These are phyloP conservation scores for Cabera pusaria DNA, from an alignment of 2,888 invertebrate genomes.

Conservation along the genomic window DNA sequence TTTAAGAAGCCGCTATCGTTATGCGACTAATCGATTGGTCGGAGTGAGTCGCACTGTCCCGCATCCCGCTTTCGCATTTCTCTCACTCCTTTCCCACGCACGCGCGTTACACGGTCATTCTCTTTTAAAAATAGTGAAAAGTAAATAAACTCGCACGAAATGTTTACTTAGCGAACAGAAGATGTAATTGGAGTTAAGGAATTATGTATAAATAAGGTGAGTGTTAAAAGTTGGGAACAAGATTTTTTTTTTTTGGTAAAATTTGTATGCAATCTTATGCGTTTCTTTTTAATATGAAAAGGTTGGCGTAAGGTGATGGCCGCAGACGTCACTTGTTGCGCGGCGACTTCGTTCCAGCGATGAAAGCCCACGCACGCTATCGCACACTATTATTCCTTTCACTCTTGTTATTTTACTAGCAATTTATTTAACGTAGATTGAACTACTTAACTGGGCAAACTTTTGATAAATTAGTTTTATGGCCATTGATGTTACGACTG, in stretches of 20 bases:
- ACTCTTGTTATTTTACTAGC: constrained; percentile 59
- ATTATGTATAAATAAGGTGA: constrained; percentile 32
- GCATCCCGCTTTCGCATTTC: constrained; percentile 56
- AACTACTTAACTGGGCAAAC: constrained; percentile 8
- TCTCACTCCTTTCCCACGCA: constrained; percentile 69
- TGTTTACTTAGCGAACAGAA: constrained; percentile 64
- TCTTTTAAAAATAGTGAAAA: constrained; percentile 76
- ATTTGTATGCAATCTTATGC: constrained; percentile 29
- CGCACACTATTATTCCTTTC: constrained; percentile 63
- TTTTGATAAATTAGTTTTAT: constrained; percentile 5
- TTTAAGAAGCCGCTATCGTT: constrained; percentile 83
- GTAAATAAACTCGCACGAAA: constrained; percentile 78
- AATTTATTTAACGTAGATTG: constrained; percentile 46
- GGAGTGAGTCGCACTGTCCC: constrained; percentile 73
- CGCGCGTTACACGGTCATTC: constrained; percentile 54
- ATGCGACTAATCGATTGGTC: constrained; percentile 84
- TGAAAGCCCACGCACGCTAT: constrained; percentile 76
- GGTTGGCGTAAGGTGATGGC: constrained; percentile 52
- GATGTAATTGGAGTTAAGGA: constrained; percentile 47
- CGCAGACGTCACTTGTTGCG: constrained; percentile 76
- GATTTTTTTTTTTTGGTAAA: constrained; percentile 13
- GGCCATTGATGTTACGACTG: not conserved
- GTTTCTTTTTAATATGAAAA: constrained; percentile 41
- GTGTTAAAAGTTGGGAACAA: constrained; percentile 13
- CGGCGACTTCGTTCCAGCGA: constrained; percentile 68